These are phyloP conservation scores for Pluvialis apricaria DNA, from an alignment of 2,113 vertebrate genomes.

Conservation along the genomic window DNA sequence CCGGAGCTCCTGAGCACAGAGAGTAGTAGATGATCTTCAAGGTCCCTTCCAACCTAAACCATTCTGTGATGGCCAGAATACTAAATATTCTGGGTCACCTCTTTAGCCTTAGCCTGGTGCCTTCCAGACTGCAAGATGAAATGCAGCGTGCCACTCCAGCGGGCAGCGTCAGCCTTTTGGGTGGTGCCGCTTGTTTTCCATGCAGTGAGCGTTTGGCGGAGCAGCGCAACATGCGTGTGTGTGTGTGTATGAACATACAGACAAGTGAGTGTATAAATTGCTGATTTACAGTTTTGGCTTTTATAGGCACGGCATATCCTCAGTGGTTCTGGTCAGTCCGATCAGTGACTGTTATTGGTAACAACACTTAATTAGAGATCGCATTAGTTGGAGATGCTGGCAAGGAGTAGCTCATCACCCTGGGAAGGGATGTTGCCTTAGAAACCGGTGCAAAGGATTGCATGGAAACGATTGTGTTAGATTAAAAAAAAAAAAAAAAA, in stretches of 20 bases:
- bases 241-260: neutral
- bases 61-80: neutral
- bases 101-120: neutral
- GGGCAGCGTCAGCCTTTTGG: accelerated
- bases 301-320: neutral
- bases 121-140: neutral
- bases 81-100: neutral
- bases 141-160: accelerated
- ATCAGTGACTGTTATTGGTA: neutral
- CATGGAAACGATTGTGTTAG: constrained; percentile 2
- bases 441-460: constrained; percentile 65
- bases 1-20: too few species aligned
- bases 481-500: neutral
- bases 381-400: neutral
- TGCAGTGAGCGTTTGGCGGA: too few species aligned
- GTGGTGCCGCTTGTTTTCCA: neutral
- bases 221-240: accelerated
- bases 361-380: constrained; percentile 35
- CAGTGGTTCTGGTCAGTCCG: neutral
- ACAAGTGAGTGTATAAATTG: neutral
- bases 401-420: constrained; percentile 71
- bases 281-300: neutral
- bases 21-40: too few species aligned
- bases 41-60: too few species aligned
- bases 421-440: constrained; percentile 77